phyloP scores from a whole-genome alignment of 2,113 vertebrate genomes.

The Trogon surrucura region DNA sequence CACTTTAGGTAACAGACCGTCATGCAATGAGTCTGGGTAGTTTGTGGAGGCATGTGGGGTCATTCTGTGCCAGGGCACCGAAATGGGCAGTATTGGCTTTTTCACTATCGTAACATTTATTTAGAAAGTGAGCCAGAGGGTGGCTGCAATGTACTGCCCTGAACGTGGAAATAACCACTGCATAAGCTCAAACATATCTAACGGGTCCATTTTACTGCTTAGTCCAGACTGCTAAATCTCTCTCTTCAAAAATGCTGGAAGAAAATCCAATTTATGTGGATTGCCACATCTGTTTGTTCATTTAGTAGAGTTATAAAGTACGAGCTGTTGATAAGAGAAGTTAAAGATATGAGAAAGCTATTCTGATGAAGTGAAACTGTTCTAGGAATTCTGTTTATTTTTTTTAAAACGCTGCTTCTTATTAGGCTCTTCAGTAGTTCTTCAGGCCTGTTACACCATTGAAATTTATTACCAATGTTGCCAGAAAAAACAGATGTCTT shows the following conservation, averaged over 20 bases:
- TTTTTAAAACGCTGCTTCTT: background rate
- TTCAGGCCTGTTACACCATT: background rate
- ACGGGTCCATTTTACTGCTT: background rate
- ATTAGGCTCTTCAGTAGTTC: background rate
- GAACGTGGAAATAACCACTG: background rate
- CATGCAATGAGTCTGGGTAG: background rate
- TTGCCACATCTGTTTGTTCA: background rate
- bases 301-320: background rate
- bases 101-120: background rate
- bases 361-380: conserved; percentile 31
- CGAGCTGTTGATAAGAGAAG: background rate
- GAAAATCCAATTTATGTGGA: background rate
- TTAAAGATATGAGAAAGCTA: background rate
- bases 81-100: background rate
- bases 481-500: background rate
- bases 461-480: background rate
- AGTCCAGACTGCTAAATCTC: background rate
- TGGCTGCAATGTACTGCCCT: background rate
- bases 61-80: background rate
- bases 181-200: background rate
- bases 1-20: background rate
- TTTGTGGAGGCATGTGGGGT: rapidly evolving
- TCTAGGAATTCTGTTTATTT: conserved; percentile 27
- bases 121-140: background rate
- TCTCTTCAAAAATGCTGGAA: background rate